These are phyloP conservation scores for Aythya baeri DNA, from an alignment of 2,113 vertebrate genomes.

Conservation along the genomic window DNA sequence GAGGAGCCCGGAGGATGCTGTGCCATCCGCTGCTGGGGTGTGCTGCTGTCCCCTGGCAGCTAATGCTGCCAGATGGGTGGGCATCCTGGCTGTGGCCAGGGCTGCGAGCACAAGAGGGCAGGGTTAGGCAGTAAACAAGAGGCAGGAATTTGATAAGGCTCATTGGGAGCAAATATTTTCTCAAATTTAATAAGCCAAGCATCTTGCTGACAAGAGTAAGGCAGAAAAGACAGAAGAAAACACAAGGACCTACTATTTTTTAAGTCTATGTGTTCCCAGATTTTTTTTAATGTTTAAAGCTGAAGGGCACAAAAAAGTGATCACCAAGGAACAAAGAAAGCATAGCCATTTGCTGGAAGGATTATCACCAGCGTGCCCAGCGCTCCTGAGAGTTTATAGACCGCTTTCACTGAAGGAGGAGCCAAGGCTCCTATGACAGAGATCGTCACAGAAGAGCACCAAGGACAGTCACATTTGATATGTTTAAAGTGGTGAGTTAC, in stretches of 20 bases:
- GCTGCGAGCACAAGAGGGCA: neutral
- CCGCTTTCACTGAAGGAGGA: neutral
- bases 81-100: neutral
- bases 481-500: neutral
- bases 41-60: neutral
- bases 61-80: accelerated
- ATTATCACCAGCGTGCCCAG: neutral
- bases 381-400: neutral
- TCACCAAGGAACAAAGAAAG: neutral
- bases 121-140: neutral
- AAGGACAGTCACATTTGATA: neutral
- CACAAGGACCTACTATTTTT: neutral
- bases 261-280: neutral
- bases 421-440: neutral
- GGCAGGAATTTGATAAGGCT: neutral
- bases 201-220: neutral
- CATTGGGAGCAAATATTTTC: neutral
- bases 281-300: neutral
- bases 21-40: accelerated
- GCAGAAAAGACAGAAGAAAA: neutral
- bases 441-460: neutral
- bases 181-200: neutral
- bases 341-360: neutral
- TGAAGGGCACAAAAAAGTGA: neutral
- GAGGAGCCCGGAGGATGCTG: neutral